phyloP scores from a whole-genome alignment of 2,113 vertebrate species.

The Malurus elegans region DNA sequence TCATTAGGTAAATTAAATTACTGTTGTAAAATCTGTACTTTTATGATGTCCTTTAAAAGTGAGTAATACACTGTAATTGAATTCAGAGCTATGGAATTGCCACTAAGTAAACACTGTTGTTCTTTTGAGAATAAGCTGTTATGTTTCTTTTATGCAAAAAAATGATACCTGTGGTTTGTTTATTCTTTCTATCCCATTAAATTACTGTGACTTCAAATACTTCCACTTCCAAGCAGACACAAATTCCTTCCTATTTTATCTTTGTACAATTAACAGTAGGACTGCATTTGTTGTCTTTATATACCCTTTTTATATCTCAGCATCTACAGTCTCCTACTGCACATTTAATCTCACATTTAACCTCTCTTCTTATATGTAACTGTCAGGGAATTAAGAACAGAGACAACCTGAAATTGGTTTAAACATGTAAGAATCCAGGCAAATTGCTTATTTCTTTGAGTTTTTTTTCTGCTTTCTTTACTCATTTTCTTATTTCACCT shows the following conservation, averaged over 20 bases:
- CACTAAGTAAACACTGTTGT: not conserved
- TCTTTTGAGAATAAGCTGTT: not conserved
- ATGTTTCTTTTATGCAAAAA: not conserved
- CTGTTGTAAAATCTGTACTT: not conserved
- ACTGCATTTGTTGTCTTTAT: not conserved
- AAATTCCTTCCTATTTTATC: not conserved
- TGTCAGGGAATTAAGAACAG: not conserved
- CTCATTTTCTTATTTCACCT: not conserved
- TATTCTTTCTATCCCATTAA: not conserved
- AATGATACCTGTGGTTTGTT: not conserved
- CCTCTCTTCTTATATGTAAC: not conserved
- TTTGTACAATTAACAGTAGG: not conserved
- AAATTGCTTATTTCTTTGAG: not conserved
- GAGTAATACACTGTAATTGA: not conserved
- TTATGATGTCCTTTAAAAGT: not conserved
- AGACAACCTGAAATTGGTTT: not conserved
- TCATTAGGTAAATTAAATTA: not conserved
- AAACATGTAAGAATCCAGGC: not conserved
- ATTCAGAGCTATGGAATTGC: not conserved
- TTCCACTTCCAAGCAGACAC: not conserved
- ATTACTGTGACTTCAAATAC: not conserved
- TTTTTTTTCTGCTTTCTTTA: not conserved
- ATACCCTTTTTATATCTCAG: not conserved
- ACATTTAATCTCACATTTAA: not conserved
- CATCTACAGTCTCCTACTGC: not conserved